Evolutionary conservation across 2,888 invertebrate species (phyloP).

Genomic region (Lithodes maja): DNA sequence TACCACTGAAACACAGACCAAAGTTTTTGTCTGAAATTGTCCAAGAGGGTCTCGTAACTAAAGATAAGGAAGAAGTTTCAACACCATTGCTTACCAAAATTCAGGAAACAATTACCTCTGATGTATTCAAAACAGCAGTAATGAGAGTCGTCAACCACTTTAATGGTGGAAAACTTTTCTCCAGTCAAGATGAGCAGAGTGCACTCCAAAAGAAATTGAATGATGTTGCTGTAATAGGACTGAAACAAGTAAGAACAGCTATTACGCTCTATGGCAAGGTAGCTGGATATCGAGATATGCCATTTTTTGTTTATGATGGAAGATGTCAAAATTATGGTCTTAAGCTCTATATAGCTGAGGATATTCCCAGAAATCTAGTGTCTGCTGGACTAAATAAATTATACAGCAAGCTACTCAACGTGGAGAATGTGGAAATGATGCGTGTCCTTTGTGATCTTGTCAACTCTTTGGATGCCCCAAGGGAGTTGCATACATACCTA

Average conservation of each 20-base stretch:
- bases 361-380: background rate
- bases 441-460: background rate
- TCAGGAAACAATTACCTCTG: background rate
- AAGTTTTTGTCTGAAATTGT: constrained; percentile 26
- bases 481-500: background rate
- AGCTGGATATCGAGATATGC: background rate
- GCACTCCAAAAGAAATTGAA: background rate
- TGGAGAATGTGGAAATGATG: background rate
- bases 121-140: constrained; percentile 13
- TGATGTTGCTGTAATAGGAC: constrained; percentile 4
- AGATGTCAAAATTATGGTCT: background rate
- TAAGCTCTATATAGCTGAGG: constrained; percentile 29
- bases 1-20: constrained; percentile 34
- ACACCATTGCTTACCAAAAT: background rate
- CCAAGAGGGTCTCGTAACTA: background rate
- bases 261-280: background rate
- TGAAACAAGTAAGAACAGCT: background rate
- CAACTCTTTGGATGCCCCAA: constrained; percentile 8
- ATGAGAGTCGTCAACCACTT: constrained; percentile 32
- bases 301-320: background rate
- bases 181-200: background rate
- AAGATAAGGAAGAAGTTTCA: background rate
- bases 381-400: background rate
- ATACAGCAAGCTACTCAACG: background rate
- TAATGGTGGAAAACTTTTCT: background rate